Evolutionary conservation across 2,113 vertebrate species (phyloP).

Genomic region (Daubentonia madagascariensis): DNA sequence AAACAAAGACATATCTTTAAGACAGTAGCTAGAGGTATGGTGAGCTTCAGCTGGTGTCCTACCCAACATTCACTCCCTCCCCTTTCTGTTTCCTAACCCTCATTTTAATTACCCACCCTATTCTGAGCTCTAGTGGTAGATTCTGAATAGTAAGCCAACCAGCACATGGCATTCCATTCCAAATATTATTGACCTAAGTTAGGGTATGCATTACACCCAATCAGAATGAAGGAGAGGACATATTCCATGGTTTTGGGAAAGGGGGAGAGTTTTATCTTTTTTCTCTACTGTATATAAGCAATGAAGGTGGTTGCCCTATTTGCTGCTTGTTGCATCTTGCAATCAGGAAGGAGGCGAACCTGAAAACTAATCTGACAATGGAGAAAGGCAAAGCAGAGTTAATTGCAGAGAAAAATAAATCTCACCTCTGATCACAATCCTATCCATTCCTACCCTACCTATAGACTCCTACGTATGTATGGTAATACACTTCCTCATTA

Average conservation of each 20-base stretch:
- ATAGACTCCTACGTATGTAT: neutral
- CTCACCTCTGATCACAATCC: neutral
- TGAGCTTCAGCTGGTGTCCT: neutral
- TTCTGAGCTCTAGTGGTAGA: neutral
- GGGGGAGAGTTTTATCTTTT: neutral
- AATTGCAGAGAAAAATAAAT: neutral
- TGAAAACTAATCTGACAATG: neutral
- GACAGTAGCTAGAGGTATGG: too few relatives aligned
- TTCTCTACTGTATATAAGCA: neutral
- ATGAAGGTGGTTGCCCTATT: neutral
- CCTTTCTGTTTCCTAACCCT: neutral
- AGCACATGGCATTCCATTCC: neutral
- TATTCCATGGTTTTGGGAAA: neutral
- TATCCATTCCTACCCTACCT: neutral
- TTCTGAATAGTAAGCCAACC: neutral
- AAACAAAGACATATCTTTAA: neutral
- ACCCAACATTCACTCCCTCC: neutral
- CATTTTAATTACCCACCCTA: neutral
- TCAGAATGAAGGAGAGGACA: neutral
- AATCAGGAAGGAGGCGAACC: neutral
- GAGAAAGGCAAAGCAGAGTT: neutral
- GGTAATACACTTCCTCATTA: neutral
- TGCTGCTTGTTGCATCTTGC: neutral
- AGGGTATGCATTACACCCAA: neutral
- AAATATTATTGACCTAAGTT: neutral